Conservation (phyloP, 2,888 invertebrate species). For the Andrena trimmerana region DNA sequence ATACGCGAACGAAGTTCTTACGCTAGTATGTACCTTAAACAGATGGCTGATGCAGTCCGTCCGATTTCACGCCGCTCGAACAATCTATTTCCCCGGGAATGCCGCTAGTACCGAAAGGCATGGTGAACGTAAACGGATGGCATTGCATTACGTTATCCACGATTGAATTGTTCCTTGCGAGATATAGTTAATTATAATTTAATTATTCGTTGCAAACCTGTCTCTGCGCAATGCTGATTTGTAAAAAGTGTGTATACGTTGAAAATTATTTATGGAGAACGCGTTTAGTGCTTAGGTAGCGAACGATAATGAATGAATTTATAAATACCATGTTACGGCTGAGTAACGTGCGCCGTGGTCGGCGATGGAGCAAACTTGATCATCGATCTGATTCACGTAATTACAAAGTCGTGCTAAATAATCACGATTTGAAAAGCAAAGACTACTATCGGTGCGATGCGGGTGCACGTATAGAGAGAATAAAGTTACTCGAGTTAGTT, state of each 20-base stretch:
- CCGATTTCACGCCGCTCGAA: constrained; percentile 28
- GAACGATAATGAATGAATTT: constrained; percentile 37
- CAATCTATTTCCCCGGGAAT: neutral
- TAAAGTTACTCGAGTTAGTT: constrained; percentile 35
- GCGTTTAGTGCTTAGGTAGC: constrained; percentile 31
- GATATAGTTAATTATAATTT: constrained; percentile 53
- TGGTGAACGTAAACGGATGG: constrained; percentile 48
- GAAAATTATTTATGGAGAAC: constrained; percentile 60
- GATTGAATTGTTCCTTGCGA: constrained; percentile 62
- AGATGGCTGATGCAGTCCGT: constrained; percentile 45
- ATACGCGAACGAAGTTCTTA: constrained; percentile 32
- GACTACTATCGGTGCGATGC: constrained; percentile 21
- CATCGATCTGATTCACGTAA: neutral
- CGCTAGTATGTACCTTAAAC: constrained; percentile 54
- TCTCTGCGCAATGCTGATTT: constrained; percentile 49
- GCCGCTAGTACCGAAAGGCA: neutral
- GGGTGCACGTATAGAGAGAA: constrained; percentile 22
- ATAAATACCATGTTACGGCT: constrained; percentile 21
- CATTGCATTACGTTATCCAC: constrained; percentile 53
- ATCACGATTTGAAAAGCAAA: neutral
- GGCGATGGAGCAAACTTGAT: neutral
- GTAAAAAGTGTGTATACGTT: constrained; percentile 64
- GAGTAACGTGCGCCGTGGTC: neutral
- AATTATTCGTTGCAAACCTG: constrained; percentile 34
- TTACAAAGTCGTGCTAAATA: neutral